Evolutionary conservation across 2,113 vertebrate genomes (phyloP).

Genomic region (Megaceryle torquata): DNA sequence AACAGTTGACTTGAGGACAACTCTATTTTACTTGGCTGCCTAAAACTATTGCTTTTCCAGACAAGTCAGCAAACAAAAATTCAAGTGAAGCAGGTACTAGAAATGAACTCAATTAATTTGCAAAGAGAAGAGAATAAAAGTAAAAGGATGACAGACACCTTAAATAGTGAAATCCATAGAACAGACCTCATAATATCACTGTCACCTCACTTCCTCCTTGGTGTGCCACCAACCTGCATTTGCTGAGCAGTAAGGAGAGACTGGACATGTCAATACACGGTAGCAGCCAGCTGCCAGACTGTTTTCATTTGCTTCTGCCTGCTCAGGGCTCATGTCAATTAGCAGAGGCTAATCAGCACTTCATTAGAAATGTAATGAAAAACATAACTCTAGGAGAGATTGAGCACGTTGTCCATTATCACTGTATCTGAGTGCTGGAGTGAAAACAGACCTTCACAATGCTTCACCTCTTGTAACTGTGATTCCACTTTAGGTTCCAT

Average conservation of each 20-base stretch:
- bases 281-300: background rate
- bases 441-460: background rate
- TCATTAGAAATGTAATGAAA: constrained; percentile 13
- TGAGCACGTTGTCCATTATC: background rate
- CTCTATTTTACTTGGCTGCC: constrained; percentile 50
- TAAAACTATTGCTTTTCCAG: constrained; percentile 1
- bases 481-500: background rate
- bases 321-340: background rate
- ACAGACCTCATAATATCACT: background rate
- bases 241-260: background rate
- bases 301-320: background rate
- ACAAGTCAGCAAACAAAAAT: constrained; percentile 18
- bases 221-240: background rate
- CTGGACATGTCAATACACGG: background rate
- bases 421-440: background rate
- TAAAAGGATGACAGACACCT: background rate
- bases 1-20: constrained; percentile 30
- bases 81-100: background rate
- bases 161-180: background rate
- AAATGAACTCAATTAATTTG: background rate
- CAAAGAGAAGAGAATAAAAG: background rate
- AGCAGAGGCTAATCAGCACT: background rate
- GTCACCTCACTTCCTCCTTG: background rate
- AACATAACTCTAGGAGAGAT: background rate
- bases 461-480: background rate